Base-by-base conservation (phyloP, 2,888 invertebrate species). In the Idaea dimidiata region DNA sequence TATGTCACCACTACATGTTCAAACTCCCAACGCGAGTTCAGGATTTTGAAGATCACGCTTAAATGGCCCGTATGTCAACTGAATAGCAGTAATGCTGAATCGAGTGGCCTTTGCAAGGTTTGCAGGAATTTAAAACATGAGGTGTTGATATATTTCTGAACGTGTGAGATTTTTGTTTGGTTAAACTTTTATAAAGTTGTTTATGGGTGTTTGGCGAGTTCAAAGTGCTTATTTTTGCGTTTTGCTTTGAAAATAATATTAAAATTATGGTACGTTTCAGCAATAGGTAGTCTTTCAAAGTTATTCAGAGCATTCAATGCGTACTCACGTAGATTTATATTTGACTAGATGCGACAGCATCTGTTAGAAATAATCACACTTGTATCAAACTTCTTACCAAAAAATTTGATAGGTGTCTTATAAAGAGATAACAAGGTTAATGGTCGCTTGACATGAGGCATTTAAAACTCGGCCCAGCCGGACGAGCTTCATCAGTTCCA, bases 21-120 rank as follows among this genome's bases (percentile, higher is more conserved):
- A 14, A 43, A 7, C 10, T 14, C 8, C 43, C 14, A 43, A 43
- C 43, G 43, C 14, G 14, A 14, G 43, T 43, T 43, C 43, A 43
- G 43, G 43, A 43, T 43, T 43, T 43, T 43, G 43, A 43, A 43
- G 43, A 14, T 43, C 43, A 14, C 43, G 43, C 43, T 43, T 43
- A 61, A 63, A 63, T 82, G 80, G 86, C 61, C 72, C 60, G 16
- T 61, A 63, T 63, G 70, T 71, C 69, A 72, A 71, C 83, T 85
- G 86, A 86, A 86, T 85, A 81, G 84, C 77, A 75, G 81, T 82
- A 80, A 83, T 79, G 80, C 82, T 81, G 86, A 83, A 86, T 86
- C 87, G 81, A 83, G 84, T 79, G 75, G 82, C 80, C 76, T 78
- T 79, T 78, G 74, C 76, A 72, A 77, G 76, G 79, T 82, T 77